Base-by-base conservation (phyloP, 2,113 vertebrate genomes). In the Nanorana parkeri region DNA sequence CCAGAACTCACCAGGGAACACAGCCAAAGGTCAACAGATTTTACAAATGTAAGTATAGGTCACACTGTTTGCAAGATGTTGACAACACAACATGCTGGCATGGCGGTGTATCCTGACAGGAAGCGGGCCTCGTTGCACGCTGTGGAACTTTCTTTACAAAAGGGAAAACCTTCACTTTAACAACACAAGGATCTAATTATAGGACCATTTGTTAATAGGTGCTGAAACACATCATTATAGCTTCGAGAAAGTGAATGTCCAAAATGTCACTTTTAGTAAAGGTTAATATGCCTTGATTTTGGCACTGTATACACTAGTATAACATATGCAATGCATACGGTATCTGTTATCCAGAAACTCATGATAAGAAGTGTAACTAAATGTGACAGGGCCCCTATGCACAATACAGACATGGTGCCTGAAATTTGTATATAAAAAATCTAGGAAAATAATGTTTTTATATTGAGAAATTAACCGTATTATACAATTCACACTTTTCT, bases 1-100 rank as follows among this genome's bases (percentile, higher is more conserved):
- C 82, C 81, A 1, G 0, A 0, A 1, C 76, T 86, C 78, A 78
- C 81, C 67, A 84, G 0, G 84, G 80, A 60, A 36, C 29, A 21
- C 79, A 76, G 61, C 85, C 87, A 78, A 86, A 85, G 58, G 83
- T 78, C 84, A 86, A 83, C 77, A 65, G 20, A 79, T 72, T 56
- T 56, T 15, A 26, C 79, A 84, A 24, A 73, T 81, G 68, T 81
- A 73, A 73, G 36, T 63, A 54, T 65, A 64, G 85, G 72, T 85
- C 84, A 86, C 24, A 10, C 41, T 47, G 41, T 47, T 64, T 20
- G 47, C 58, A 58, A 81, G 17, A 54, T 60, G 41, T 47, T 47
- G 41, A 47, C 41, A 47, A 71, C 56, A 61, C 60, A 66, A 1
- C 0, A 68, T 21, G 72, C 32, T 80, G 41, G 41, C 74, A 2